Base-by-base conservation (phyloP, 1,140 invertebrate genomes). In the Caerostris extrusa region DNA sequence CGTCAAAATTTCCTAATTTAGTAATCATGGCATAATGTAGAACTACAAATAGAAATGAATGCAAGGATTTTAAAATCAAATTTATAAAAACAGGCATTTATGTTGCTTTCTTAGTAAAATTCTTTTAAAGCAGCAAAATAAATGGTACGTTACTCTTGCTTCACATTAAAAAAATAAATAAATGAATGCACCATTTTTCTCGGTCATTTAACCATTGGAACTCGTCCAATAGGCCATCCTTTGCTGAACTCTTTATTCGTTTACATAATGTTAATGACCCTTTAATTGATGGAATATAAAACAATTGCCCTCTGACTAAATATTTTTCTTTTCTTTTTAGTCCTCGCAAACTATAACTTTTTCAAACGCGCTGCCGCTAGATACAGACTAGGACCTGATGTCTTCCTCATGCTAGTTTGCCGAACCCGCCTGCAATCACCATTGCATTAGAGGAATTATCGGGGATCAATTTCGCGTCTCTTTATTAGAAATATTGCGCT, bases 401-500 rank as follows among this genome's bases (percentile, higher is more conserved):
- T 56, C 83, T 85, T 60, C 12, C n/a, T 67, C 83, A 58, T 56
- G 7, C 8, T 19, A 3, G 55, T 5, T 34, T 57, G n/a, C 56
- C 17, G 10, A 58, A 19, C n/a, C 55, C 12, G 6, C 19, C n/a
- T 60, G 83, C 55, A 85, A 85, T 85, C 83, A 85, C n/a, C 83
- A 77, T 77, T 53, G 10, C 69, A 77, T 77, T 77, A 85, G 82
- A 57, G 82, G 57, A 85, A 85, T 85, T 19, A 85, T 85, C 56
- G 19, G 10, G 57, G 57, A 85, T 85, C 56, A 60, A 85, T 85
- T 85, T 85, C 83, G n/a, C 3, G 55, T 58, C 83, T 17, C 57
- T 60, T 60, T 85, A 85, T 85, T 85, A 85, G 83, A 85, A 85
- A n/a, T 50, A 60, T 85, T 85, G 12, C 81, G 82, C 12, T 61